Percentiles rank a stretch among this genome's conserved stretches.
phyloP scores from a whole-genome alignment of 2,888 invertebrate genomes.

The Lasioglossum lativentre region DNA sequence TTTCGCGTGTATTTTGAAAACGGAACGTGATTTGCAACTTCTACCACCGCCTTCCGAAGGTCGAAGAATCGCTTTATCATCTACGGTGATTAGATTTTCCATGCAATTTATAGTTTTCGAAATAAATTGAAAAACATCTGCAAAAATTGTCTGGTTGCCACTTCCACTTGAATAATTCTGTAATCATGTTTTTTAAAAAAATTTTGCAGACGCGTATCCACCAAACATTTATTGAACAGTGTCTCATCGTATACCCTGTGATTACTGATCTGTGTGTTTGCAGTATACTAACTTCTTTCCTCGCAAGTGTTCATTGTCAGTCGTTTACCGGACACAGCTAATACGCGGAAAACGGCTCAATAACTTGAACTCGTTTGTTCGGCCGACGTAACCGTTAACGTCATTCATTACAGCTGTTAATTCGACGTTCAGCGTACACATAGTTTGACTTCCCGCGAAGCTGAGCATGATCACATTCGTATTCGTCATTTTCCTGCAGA shows the following conservation, averaged over 20 bases:
- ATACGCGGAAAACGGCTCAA: constrained; percentile 28
- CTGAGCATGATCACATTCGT: not conserved
- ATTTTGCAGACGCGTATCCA: not conserved
- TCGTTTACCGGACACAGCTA: constrained; percentile 19
- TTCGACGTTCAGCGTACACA: constrained; percentile 13
- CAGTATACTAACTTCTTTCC: constrained; percentile 5
- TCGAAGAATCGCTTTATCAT: not conserved
- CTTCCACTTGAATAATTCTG: not conserved
- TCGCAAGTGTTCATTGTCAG: constrained; percentile 22
- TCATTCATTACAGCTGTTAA: constrained; percentile 35
- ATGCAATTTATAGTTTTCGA: not conserved
- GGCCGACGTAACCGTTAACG: constrained; percentile 29
- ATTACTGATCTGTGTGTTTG: not conserved
- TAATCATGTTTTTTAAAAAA: not conserved
- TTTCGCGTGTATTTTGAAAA: constrained; percentile 12
- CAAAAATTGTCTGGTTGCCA: not conserved
- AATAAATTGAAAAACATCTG: not conserved
- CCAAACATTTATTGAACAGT: not conserved
- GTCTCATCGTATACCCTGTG: not conserved
- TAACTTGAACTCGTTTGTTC: constrained; percentile 39
- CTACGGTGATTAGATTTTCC: not conserved
- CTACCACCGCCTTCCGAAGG: not conserved
- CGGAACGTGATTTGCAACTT: not conserved
- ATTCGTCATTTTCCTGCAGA: not conserved
- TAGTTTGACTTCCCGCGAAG: constrained; percentile 5